These are phyloP conservation scores for Oscheius sp. DNA, from an alignment of 2,888 invertebrate species.

Conservation along the genomic window DNA sequence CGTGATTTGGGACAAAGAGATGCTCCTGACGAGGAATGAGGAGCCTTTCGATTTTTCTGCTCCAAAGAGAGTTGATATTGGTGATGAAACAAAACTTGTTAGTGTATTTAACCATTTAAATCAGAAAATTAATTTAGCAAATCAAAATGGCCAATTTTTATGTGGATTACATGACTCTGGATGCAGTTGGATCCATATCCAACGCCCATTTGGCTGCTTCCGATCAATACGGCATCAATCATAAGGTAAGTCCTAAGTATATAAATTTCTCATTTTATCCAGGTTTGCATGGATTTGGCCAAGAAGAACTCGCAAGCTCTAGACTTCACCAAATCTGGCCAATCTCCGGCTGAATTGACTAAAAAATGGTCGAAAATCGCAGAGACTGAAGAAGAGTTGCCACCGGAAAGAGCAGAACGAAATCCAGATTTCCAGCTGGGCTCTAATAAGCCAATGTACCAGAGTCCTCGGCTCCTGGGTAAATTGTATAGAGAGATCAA, in stretches of 20 bases:
- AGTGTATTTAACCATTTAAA: slow-evolving; percentile 2
- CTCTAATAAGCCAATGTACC: slow-evolving; percentile 45
- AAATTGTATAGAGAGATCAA: slow-evolving; percentile 66
- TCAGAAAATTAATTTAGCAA: slow-evolving; percentile 28
- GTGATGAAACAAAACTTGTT: slow-evolving; percentile 27
- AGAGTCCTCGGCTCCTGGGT: slow-evolving; percentile 49
- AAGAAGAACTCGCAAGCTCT: slow-evolving; percentile 67
- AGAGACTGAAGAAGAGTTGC: slow-evolving; percentile 34
- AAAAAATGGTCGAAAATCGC: slow-evolving; percentile 34
- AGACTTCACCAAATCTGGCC: slow-evolving; percentile 63
- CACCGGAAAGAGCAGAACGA: slow-evolving; percentile 46
- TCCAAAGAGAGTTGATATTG: slow-evolving; percentile 34
- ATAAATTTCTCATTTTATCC: not conserved
- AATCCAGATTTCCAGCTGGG: slow-evolving; percentile 48
- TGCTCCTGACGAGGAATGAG: slow-evolving; percentile 66
- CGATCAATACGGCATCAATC: slow-evolving; percentile 68
- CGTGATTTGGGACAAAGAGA: slow-evolving; percentile 69
- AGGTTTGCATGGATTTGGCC: slow-evolving; percentile 62
- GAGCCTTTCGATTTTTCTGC: slow-evolving; percentile 58
- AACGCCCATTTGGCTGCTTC: slow-evolving; percentile 69
- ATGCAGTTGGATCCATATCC: slow-evolving; percentile 69
- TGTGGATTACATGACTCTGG: slow-evolving; percentile 69
- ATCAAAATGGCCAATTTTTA: slow-evolving; percentile 68
- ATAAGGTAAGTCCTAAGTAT: slow-evolving; percentile 35
- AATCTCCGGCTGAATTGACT: slow-evolving; percentile 39